These are phyloP conservation scores for Proterorhinus semilunaris DNA, from an alignment of 2,113 vertebrate species.

Conservation along the genomic window DNA sequence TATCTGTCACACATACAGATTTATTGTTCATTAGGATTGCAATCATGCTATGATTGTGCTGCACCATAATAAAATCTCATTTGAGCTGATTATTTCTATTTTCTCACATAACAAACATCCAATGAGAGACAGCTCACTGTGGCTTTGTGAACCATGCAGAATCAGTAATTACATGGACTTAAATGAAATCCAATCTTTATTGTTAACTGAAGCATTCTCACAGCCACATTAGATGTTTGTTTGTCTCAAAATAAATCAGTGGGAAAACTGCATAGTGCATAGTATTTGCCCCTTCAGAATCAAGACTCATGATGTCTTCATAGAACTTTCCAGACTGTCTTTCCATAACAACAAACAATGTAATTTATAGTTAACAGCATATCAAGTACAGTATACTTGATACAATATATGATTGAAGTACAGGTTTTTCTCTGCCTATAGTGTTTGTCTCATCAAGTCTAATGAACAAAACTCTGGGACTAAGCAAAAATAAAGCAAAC, in stretches of 20 bases:
- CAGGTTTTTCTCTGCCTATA: constrained; percentile 36
- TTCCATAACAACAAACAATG: too few relatives aligned
- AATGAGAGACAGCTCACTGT: constrained; percentile 2
- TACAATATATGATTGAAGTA: too few relatives aligned
- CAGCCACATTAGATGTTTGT: constrained; percentile 34
- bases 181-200: constrained; percentile 39
- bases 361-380: too few relatives aligned
- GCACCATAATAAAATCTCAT: background rate
- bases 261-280: background rate
- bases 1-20: background rate
- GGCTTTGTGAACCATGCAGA: constrained; percentile 41
- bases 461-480: constrained; percentile 40
- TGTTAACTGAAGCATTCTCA: constrained; percentile 35
- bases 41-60: constrained; percentile 8
- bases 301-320: background rate
- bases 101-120: constrained; percentile 18
- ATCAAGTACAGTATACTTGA: too few relatives aligned
- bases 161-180: constrained; percentile 36
- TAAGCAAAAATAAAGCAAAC: constrained; percentile 45
- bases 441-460: constrained; percentile 44
- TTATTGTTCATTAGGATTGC: constrained; percentile 12
- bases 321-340: too few relatives aligned
- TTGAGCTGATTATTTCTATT: constrained; percentile 4
- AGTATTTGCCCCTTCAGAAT: background rate
- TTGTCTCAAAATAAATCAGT: constrained; percentile 1